Evolutionary conservation across 1,140 invertebrate genomes (phyloP).

Genomic region (Sarcophaga peregrina): DNA sequence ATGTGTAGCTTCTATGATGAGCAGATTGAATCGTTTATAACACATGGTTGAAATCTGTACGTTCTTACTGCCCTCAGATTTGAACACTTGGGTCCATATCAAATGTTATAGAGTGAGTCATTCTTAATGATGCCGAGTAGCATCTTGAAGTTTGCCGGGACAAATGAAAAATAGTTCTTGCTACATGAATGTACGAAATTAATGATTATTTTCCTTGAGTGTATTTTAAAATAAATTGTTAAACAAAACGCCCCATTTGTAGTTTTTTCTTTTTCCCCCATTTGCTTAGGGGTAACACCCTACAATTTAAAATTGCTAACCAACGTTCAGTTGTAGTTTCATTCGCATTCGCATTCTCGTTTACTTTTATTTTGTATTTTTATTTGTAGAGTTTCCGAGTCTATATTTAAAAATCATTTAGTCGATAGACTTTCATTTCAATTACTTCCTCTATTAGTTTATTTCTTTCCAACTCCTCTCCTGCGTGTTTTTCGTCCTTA

Average conservation of each 20-base stretch:
- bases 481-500: too few species aligned
- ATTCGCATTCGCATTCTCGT: not conserved
- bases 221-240: slow-evolving; percentile 13
- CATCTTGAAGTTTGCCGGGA: too few species aligned
- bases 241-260: not conserved
- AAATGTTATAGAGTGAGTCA: too few species aligned
- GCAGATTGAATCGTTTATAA: too few species aligned
- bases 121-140: too few species aligned
- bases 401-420: slow-evolving; percentile 23
- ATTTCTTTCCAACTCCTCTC: not conserved
- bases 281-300: not conserved
- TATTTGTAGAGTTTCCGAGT: not conserved
- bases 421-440: slow-evolving; percentile 11
- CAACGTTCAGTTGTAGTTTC: not conserved
- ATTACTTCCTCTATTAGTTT: slow-evolving; percentile 22
- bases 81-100: too few species aligned
- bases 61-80: too few species aligned
- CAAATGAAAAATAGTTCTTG: too few species aligned
- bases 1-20: too few species aligned
- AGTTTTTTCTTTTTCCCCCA: too few species aligned
- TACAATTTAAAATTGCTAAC: slow-evolving; percentile 10
- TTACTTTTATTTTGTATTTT: not conserved
- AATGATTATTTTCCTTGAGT: not conserved
- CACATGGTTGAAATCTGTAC: too few species aligned
- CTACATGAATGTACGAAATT: too few species aligned